A percentile compares a stretch with the other conserved stretches of the same genome.
These are phyloP conservation scores for Syrmaticus mikado DNA, from an alignment of 2,113 vertebrate genomes.

Conservation along the genomic window DNA sequence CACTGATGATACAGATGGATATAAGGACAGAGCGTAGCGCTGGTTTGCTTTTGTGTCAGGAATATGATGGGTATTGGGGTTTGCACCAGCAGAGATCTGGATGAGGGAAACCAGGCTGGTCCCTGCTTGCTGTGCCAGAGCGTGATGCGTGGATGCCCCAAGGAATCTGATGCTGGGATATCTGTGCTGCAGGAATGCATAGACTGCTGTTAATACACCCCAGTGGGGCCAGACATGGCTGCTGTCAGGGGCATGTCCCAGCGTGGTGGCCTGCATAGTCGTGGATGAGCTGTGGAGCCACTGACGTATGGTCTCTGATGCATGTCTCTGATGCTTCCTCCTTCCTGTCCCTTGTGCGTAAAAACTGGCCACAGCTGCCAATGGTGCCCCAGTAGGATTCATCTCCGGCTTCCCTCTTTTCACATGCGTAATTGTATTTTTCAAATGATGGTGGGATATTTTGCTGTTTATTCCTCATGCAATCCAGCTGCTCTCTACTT, in stretches of 20 bases:
- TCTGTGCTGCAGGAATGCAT: not conserved
- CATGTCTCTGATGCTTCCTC: not conserved
- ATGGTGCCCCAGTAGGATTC: not conserved
- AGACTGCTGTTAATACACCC: not conserved
- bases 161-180: fast-evolving
- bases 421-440: not conserved
- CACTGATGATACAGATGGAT: not conserved
- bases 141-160: fast-evolving
- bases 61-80: not conserved
- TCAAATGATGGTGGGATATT: not conserved
- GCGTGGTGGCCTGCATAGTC: not conserved
- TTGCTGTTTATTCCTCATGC: not conserved
- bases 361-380: not conserved
- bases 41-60: not conserved
- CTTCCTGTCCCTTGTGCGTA: not conserved
- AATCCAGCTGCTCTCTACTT: not conserved
- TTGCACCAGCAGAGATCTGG: not conserved
- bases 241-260: not conserved
- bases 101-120: not conserved
- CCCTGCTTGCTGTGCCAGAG: fast-evolving
- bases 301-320: not conserved
- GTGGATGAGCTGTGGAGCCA: not conserved
- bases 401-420: not conserved
- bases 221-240: not conserved
- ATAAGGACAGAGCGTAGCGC: not conserved